Percentiles rank a stretch among this genome's conserved stretches.
These are phyloP conservation scores for Dicycla oo DNA, from an alignment of 2,888 invertebrate genomes.

Conservation along the genomic window DNA sequence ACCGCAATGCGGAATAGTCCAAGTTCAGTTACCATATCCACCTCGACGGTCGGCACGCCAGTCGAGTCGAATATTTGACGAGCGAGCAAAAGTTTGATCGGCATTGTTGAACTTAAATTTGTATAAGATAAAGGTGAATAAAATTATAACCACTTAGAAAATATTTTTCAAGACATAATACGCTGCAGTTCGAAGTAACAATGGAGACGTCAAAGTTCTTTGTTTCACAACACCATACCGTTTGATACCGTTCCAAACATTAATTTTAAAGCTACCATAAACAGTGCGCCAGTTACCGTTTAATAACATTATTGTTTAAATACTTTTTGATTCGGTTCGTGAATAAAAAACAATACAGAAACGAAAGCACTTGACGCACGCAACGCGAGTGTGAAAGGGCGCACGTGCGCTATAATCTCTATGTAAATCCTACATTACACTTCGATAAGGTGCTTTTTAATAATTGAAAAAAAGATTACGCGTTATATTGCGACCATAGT, in stretches of 20 bases:
- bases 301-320: conserved; percentile 17
- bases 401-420: conserved; percentile 85
- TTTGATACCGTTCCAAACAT: not conserved
- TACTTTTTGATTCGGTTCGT: conserved; percentile 39
- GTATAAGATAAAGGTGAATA: conserved; percentile 9
- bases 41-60: conserved; percentile 99
- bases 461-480: conserved; percentile 88
- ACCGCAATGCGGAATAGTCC: conserved; percentile 98
- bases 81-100: conserved; percentile 97
- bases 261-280: conserved; percentile 10
- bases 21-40: conserved; percentile 94
- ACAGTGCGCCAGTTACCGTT: conserved; percentile 16
- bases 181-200: not conserved
- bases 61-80: conserved; percentile 99
- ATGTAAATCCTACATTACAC: conserved; percentile 86
- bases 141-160: conserved; percentile 7
- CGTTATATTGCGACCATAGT: conserved; percentile 71
- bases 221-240: not conserved
- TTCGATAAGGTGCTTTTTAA: conserved; percentile 87
- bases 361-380: conserved; percentile 19
- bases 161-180: not conserved
- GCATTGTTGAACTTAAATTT: conserved; percentile 90
- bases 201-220: conserved; percentile 20
- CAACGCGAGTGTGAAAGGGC: conserved; percentile 57
- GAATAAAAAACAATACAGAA: conserved; percentile 18